Evolutionary conservation across 2,888 invertebrate genomes (phyloP).

Genomic region (Argyresthia albistria): DNA sequence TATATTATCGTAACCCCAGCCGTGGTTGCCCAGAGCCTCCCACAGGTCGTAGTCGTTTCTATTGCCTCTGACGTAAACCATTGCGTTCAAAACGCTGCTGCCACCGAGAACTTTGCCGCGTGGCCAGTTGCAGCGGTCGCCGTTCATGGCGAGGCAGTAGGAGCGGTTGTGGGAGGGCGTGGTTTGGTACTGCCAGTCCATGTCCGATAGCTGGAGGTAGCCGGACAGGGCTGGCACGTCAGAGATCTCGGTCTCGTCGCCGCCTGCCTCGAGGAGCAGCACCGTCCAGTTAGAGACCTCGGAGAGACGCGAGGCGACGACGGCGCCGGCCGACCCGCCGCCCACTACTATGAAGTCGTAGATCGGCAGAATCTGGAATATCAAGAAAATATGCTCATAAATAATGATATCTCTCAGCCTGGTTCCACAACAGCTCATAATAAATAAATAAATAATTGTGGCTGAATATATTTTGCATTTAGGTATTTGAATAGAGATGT

Average conservation of each 20-base stretch:
- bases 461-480: too few relatives aligned
- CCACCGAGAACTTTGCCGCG: slow-evolving; percentile 94
- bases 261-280: slow-evolving; percentile 87
- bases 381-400: background rate
- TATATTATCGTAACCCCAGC: slow-evolving; percentile 89
- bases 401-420: background rate
- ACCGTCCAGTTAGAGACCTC: slow-evolving; percentile 88
- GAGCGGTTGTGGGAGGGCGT: slow-evolving; percentile 82
- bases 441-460: too few relatives aligned
- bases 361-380: slow-evolving; percentile 76
- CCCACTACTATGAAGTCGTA: slow-evolving; percentile 92
- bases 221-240: slow-evolving; percentile 90
- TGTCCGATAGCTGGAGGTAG: slow-evolving; percentile 86
- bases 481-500: too few relatives aligned
- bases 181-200: slow-evolving; percentile 95
- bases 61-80: slow-evolving; percentile 94
- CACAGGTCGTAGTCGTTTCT: slow-evolving; percentile 89
- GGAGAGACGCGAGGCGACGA: slow-evolving; percentile 86
- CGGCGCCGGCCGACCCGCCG: slow-evolving; percentile 91
- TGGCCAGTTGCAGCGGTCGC: slow-evolving; percentile 92
- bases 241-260: slow-evolving; percentile 90
- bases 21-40: slow-evolving; percentile 86
- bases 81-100: slow-evolving; percentile 89
- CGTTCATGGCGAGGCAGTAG: slow-evolving; percentile 91
- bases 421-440: too few relatives aligned